Evolutionary conservation across 2,888 invertebrate genomes (phyloP).

Genomic region (Aelia acuminata): DNA sequence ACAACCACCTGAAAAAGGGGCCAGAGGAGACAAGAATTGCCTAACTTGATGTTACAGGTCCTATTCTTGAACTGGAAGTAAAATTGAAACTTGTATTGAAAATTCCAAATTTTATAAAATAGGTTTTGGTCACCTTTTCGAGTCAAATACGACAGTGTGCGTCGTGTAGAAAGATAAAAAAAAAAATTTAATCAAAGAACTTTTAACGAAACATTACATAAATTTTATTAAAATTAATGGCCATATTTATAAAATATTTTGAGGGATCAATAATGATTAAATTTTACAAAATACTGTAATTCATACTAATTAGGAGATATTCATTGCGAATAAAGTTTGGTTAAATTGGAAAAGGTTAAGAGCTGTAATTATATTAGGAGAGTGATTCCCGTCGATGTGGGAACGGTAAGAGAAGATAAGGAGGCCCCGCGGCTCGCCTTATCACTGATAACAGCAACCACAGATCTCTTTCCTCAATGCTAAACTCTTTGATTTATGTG

Average conservation of each 20-base stretch:
- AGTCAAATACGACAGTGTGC: too few species aligned
- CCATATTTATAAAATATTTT: background rate
- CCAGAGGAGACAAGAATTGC: too few species aligned
- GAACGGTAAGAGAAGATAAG: background rate
- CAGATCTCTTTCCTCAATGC: conserved; percentile 37
- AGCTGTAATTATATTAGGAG: background rate
- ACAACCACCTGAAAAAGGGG: too few species aligned
- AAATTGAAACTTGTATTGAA: too few species aligned
- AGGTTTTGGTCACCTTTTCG: too few species aligned
- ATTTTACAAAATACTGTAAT: background rate
- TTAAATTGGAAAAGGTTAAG: background rate
- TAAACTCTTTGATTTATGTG: background rate
- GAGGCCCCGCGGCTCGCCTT: background rate
- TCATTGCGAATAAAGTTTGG: background rate
- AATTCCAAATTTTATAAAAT: too few species aligned
- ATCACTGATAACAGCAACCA: background rate
- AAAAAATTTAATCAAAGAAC: too few species aligned
- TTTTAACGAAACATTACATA: too few species aligned
- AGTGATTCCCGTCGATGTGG: background rate
- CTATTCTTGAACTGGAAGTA: too few species aligned
- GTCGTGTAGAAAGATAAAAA: too few species aligned
- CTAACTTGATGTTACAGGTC: too few species aligned
- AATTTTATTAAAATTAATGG: too few species aligned
- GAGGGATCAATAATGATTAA: background rate
- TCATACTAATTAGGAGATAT: background rate